A percentile compares a stretch with the other conserved stretches of the same genome.
Conservation (phyloP, 1,140 invertebrate species). For the Dreissena rostriformis region DNA sequence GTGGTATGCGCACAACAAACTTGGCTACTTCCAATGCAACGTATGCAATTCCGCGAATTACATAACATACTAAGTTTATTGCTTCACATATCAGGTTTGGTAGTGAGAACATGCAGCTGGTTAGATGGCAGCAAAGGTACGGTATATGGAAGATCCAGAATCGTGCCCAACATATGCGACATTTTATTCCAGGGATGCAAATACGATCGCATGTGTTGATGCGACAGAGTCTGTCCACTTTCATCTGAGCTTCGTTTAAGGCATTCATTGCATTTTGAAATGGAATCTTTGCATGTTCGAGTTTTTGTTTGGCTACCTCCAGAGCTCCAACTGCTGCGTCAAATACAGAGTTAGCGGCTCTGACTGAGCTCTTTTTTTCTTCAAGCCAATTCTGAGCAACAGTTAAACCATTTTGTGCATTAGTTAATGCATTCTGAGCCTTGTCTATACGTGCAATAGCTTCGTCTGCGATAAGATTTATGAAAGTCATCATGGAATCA, state of each 20-base stretch:
- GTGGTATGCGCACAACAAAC: slow-evolving; percentile 35
- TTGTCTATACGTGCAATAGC: slow-evolving; percentile 24
- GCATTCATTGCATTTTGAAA: slow-evolving; percentile 34
- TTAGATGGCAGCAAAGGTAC: slow-evolving; percentile 47
- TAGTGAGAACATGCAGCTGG: slow-evolving; percentile 55
- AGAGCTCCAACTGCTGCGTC: slow-evolving; percentile 47
- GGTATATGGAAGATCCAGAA: background rate
- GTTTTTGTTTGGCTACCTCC: slow-evolving; percentile 45
- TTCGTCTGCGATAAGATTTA: slow-evolving; percentile 25
- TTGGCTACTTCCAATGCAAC: slow-evolving; percentile 36
- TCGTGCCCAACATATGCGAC: slow-evolving; percentile 30
- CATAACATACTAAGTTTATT: slow-evolving; percentile 48
- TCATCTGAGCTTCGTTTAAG: slow-evolving; percentile 42
- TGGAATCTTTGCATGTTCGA: slow-evolving; percentile 58
- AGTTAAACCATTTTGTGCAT: slow-evolving; percentile 29
- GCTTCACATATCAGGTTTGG: slow-evolving; percentile 38
- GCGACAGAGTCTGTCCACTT: slow-evolving; percentile 54
- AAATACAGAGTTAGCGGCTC: slow-evolving; percentile 46
- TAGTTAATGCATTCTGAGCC: slow-evolving; percentile 2
- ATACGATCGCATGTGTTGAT: slow-evolving; percentile 48
- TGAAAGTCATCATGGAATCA: slow-evolving; percentile 9
- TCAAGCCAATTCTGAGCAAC: slow-evolving; percentile 38
- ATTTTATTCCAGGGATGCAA: slow-evolving; percentile 58
- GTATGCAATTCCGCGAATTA: slow-evolving; percentile 34
- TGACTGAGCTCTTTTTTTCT: slow-evolving; percentile 13